Percentiles rank a stretch among this genome's conserved stretches.
Evolutionary conservation across 2,113 vertebrate genomes (phyloP).

Genomic region (Tringa solitaria): DNA sequence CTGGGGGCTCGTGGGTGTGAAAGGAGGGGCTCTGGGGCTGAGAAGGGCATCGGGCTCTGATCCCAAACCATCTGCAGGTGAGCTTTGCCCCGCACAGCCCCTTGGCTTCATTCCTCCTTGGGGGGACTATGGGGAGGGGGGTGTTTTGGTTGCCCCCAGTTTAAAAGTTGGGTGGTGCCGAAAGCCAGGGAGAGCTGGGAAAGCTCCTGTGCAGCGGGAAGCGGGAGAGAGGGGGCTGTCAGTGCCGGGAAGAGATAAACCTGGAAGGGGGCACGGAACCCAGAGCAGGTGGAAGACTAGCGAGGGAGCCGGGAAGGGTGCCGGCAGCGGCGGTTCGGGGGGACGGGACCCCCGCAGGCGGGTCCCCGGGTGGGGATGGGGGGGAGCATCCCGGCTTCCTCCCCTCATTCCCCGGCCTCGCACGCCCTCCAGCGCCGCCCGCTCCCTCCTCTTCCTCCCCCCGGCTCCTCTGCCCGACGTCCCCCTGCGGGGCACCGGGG

Average conservation of each 20-base stretch:
- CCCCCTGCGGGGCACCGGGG: neutral
- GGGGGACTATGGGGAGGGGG: too few relatives aligned
- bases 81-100: neutral
- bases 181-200: neutral
- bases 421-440: neutral
- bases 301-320: neutral
- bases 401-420: neutral
- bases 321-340: neutral
- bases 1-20: neutral
- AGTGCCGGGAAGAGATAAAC: neutral
- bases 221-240: neutral
- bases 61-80: rapidly evolving
- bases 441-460: neutral
- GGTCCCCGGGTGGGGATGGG: neutral
- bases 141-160: neutral
- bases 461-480: neutral
- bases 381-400: neutral
- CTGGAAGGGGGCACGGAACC: neutral
- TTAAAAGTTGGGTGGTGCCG: neutral
- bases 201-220: neutral
- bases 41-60: neutral
- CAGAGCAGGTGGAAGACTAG: rapidly evolving
- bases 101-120: neutral
- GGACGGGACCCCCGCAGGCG: neutral
- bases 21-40: neutral